These are phyloP conservation scores for Beroe ovata DNA, from an alignment of 37 sponge, comb jelly and placozoan genomes.

Conservation along the genomic window DNA sequence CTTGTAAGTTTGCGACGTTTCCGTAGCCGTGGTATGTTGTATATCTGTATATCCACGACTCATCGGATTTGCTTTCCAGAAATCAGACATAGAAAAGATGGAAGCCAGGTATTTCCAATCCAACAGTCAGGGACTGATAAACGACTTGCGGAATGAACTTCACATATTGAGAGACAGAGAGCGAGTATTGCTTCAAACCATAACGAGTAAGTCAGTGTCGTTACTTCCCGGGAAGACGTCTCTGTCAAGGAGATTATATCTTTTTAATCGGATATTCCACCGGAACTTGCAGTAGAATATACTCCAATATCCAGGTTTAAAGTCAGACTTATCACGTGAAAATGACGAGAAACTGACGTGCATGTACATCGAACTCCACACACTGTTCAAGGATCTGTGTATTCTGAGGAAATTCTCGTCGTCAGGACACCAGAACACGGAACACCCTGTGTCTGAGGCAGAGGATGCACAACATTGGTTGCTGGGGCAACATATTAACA, in stretches of 20 bases:
- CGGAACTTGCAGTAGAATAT: no score
- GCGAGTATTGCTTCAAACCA: slow-evolving; percentile 23
- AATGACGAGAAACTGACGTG: slow-evolving; percentile 33
- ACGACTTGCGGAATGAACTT: slow-evolving; percentile 40
- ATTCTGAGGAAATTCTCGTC: slow-evolving; percentile 19
- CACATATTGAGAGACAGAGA: slow-evolving; percentile 50
- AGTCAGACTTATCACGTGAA: slow-evolving; percentile 22
- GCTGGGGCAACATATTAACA: slow-evolving; percentile 32
- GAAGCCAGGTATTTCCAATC: slow-evolving; percentile 42
- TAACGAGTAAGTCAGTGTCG: slow-evolving; percentile 56
- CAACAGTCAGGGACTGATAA: slow-evolving; percentile 62
- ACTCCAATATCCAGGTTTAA: slow-evolving; percentile 62
- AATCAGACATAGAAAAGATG: slow-evolving; percentile 54
- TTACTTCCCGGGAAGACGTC: no score
- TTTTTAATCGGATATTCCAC: no score
- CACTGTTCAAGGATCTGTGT: slow-evolving; percentile 43
- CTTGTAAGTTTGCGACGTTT: slow-evolving; percentile 31
- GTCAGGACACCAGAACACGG: no score
- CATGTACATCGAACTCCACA: slow-evolving; percentile 26
- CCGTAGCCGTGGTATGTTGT: no score
- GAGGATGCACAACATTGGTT: slow-evolving; percentile 1
- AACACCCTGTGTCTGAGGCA: no score
- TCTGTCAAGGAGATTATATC: no score
- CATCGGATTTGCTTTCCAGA: no score
- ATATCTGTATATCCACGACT: no score